phyloP scores from a whole-genome alignment of 2,113 vertebrate genomes.

The Gasterosteus nipponicus region DNA sequence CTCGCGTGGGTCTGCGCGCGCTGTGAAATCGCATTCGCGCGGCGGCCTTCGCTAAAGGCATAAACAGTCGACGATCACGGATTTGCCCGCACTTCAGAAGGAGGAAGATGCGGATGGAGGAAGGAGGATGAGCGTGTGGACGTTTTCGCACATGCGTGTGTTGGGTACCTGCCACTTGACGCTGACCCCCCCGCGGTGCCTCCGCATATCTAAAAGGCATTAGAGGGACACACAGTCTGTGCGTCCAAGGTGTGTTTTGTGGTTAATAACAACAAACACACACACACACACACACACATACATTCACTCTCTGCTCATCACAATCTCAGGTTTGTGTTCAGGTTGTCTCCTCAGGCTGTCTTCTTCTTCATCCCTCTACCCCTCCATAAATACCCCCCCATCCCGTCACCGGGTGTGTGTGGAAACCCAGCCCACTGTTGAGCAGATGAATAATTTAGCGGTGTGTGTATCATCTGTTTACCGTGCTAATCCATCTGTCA shows the following conservation, averaged over 20 bases:
- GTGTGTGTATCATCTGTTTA: constrained; percentile 88
- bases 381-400: constrained; percentile 26
- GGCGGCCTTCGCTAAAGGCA: constrained; percentile 65
- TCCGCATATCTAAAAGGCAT: constrained; percentile 69
- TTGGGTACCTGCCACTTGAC: constrained; percentile 60
- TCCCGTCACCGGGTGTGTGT: constrained; percentile 61
- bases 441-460: constrained; percentile 87
- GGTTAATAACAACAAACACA: constrained; percentile 1
- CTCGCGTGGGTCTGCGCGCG: constrained; percentile 16
- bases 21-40: constrained; percentile 55
- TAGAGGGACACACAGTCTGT: constrained; percentile 38
- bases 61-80: constrained; percentile 72
- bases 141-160: constrained; percentile 49
- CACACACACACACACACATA: neutral
- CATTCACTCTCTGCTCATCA: neutral
- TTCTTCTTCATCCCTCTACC: constrained; percentile 45
- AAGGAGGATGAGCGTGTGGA: constrained; percentile 65
- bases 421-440: constrained; percentile 78
- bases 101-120: constrained; percentile 44
- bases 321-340: neutral
- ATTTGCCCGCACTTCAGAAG: constrained; percentile 68
- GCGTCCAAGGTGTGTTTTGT: constrained; percentile 23
- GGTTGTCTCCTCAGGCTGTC: constrained; percentile 12
- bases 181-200: constrained; percentile 58
- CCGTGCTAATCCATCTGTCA: constrained; percentile 89